Evolutionary conservation across 2,888 invertebrate species (phyloP), one percentile per base, ranked within the genome.

Genomic region (Acronicta psi): DNA sequence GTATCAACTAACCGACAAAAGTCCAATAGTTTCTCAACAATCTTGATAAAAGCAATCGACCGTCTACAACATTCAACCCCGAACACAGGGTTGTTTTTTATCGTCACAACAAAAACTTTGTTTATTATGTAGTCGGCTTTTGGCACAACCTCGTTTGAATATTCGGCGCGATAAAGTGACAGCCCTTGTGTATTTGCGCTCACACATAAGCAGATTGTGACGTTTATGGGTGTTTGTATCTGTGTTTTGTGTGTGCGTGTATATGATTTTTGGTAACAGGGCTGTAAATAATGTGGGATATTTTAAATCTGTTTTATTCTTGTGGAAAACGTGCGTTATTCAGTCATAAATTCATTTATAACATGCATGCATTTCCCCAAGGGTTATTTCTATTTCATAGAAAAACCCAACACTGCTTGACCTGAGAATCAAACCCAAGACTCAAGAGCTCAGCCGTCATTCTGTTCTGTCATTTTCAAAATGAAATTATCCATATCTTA

Each of bases 21-120:
- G 50, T 68, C 50, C 64, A 69, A 81, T 81, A 80, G 79, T 81
- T 81, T 34, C 4, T 42, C 43, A 79, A 77, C 79, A 75, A 80
- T 80, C 81, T 80, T 76, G 67, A 79, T 80, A 64, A 75, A 69
- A 57, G 67, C 75, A 67, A 80, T 73, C 58, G 66, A 71, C 47
- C 34, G 61, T 38, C 59, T 57, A 41, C 66, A 29, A 44, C 43
- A 46, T 34, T 64, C 56, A 53, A 54, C 62, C 43, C 56, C 67
- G 54, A 67, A 76, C 63, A 53, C 57, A 53, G 57, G 56, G 49
- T 56, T 42, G 16, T 59, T 70, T 69, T 68, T 69, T 59, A 56
- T 43, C 44, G 52, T 41, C 57, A 18, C 37, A n/a, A n/a, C 52
- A 58, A 58, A 59, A 67, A 60, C 14, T 57, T 67, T 38, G 31